Evolutionary conservation across 2,797 vertebrate genomes (phyloP).

Genomic region (Fratercula arctica): DNA sequence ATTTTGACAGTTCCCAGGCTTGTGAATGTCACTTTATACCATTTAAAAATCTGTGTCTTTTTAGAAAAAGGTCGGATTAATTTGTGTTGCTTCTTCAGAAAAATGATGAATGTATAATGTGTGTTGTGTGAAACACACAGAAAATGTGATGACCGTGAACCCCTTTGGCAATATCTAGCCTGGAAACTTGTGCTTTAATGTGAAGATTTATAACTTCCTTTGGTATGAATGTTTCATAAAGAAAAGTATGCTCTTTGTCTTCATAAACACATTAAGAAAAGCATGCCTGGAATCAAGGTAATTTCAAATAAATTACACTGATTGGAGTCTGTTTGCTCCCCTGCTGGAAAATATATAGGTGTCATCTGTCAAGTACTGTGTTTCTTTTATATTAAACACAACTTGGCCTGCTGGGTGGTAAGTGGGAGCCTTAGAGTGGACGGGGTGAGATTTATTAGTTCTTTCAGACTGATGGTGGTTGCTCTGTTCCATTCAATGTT

Average conservation of each 20-base stretch:
- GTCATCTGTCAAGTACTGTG: not conserved
- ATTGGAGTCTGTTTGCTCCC: not conserved
- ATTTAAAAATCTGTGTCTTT: not conserved
- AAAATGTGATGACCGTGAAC: not conserved
- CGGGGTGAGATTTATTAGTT: not conserved
- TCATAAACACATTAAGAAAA: slow-evolving; percentile 10
- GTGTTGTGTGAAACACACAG: not conserved
- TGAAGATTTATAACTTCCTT: not conserved
- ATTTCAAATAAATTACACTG: slow-evolving; percentile 6
- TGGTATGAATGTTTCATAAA: not conserved
- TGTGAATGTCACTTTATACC: not conserved
- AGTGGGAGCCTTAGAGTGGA: not conserved
- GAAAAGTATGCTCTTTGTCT: not conserved
- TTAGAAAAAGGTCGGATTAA: not conserved
- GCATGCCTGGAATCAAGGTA: slow-evolving; percentile 9
- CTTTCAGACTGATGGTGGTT: not conserved
- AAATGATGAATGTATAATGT: not conserved
- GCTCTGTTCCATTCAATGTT: not conserved
- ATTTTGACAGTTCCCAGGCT: not conserved
- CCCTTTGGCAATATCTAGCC: not conserved
- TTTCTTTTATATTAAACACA: slow-evolving; percentile 10
- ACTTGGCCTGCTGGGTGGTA: not conserved
- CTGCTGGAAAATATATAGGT: slow-evolving; percentile 7
- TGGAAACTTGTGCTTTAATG: not conserved
- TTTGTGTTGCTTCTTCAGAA: not conserved